A percentile compares a stretch with the other conserved stretches of the same genome.
These are phyloP conservation scores for Panulirus ornatus DNA, from an alignment of 1,140 invertebrate species.

Conservation along the genomic window DNA sequence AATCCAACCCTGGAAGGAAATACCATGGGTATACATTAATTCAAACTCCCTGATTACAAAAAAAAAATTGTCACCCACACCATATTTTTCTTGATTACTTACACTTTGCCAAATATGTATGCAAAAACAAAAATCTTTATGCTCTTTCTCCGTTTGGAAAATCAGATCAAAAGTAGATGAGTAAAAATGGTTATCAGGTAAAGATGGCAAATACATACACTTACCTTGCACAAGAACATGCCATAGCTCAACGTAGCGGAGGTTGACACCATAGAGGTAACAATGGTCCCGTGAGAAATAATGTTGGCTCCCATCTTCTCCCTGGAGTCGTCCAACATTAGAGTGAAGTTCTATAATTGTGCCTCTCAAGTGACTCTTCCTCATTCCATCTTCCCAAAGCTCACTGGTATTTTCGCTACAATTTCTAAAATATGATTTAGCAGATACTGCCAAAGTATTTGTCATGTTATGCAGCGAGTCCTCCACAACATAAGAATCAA, in stretches of 20 bases:
- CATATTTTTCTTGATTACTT: too few species aligned
- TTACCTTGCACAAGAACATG: constrained; percentile 59
- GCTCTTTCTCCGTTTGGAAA: too few species aligned
- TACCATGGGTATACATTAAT: too few species aligned
- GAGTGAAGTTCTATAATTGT: constrained; percentile 24
- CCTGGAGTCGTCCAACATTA: constrained; percentile 35
- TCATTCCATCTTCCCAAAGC: constrained; percentile 9
- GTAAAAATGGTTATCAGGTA: neutral
- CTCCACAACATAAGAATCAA: neutral
- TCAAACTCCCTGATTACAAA: too few species aligned
- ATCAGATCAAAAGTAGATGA: too few species aligned
- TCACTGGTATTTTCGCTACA: neutral
- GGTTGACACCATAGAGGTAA: constrained; percentile 45
- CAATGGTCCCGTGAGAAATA: constrained; percentile 46
- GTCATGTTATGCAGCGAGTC: neutral
- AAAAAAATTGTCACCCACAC: too few species aligned
- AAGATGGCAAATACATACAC: neutral
- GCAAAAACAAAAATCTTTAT: too few species aligned
- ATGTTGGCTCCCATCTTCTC: constrained; percentile 42
- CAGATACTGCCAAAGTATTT: neutral
- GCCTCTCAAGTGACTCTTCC: neutral
- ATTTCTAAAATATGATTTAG: neutral
- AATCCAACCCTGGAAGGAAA: too few species aligned
- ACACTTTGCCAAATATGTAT: too few species aligned
- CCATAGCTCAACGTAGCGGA: constrained; percentile 50